phyloP scores from a whole-genome alignment of 2,888 invertebrate genomes.

The Melieria picta region DNA sequence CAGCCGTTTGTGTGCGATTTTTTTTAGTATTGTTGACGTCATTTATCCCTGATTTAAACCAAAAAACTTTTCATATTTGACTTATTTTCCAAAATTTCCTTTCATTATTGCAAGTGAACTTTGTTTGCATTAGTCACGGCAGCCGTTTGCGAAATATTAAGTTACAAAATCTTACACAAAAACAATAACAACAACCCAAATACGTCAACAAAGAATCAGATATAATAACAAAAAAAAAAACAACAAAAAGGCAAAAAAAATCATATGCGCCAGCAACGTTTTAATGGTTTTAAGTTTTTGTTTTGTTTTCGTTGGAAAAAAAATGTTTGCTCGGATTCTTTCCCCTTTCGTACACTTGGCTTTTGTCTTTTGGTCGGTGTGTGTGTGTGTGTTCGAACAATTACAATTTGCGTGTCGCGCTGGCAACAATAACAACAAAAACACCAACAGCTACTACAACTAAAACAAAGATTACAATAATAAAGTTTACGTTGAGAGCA shows the following conservation, averaged over 20 bases:
- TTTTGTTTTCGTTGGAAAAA: background rate
- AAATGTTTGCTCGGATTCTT: background rate
- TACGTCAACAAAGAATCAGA: conserved; percentile 3
- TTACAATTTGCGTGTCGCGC: conserved; percentile 39
- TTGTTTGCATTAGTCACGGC: conserved; percentile 26
- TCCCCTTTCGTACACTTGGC: background rate
- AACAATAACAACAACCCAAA: conserved; percentile 17
- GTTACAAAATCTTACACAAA: conserved; percentile 31
- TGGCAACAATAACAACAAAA: conserved; percentile 16
- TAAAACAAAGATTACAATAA: background rate
- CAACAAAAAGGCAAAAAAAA: background rate
- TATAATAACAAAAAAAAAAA: background rate
- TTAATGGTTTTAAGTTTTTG: background rate
- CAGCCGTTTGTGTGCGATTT: too few species aligned
- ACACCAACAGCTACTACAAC: conserved; percentile 20
- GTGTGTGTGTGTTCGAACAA: conserved; percentile 21
- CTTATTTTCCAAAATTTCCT: too few species aligned
- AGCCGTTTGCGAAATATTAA: conserved; percentile 29
- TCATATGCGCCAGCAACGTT: background rate
- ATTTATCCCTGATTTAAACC: too few species aligned
- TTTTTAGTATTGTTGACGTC: too few species aligned
- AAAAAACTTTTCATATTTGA: too few species aligned
- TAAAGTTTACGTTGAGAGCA: too few species aligned
- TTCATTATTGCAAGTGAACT: too few species aligned
- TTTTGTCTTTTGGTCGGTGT: background rate